Conservation (phyloP, 2,888 invertebrate genomes). For the Fabriciana adippe region DNA sequence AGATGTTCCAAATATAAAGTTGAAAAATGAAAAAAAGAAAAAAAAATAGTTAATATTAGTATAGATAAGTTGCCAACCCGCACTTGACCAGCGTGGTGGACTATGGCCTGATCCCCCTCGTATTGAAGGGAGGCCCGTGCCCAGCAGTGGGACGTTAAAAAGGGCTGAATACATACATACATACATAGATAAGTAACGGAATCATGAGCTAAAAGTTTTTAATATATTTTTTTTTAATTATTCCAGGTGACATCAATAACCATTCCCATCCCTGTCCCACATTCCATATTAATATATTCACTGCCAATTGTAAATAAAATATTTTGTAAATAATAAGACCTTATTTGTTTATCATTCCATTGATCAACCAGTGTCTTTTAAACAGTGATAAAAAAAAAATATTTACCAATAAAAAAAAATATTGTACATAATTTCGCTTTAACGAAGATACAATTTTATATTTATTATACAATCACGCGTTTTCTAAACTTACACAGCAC, state of each 20-base stretch:
- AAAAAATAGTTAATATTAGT: too few relatives aligned
- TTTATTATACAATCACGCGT: conserved; percentile 11
- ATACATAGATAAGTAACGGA: too few relatives aligned
- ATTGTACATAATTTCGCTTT: conserved; percentile 17
- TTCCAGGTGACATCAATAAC: conserved; percentile 37
- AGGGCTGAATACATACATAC: too few relatives aligned
- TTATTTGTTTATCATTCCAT: conserved; percentile 33
- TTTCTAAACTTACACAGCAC: neutral
- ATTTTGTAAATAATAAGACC: conserved; percentile 17
- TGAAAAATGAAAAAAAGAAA: too few relatives aligned
- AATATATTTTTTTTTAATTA: conserved; percentile 3
- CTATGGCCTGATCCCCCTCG: too few relatives aligned
- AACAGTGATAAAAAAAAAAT: conserved; percentile 40
- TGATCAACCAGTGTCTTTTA: conserved; percentile 41
- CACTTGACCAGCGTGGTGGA: too few relatives aligned
- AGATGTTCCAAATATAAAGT: too few relatives aligned
- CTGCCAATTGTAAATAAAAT: conserved; percentile 33
- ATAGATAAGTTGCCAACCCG: too few relatives aligned
- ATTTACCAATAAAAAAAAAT: conserved; percentile 11
- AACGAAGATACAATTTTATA: conserved; percentile 13
- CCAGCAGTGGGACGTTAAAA: too few relatives aligned
- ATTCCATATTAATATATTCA: conserved; percentile 35
- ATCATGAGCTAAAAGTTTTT: neutral
- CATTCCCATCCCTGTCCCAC: conserved; percentile 31
- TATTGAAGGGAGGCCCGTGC: too few relatives aligned